Base-by-base conservation (phyloP, 2,797 vertebrate genomes). In the Halcyon badia region DNA sequence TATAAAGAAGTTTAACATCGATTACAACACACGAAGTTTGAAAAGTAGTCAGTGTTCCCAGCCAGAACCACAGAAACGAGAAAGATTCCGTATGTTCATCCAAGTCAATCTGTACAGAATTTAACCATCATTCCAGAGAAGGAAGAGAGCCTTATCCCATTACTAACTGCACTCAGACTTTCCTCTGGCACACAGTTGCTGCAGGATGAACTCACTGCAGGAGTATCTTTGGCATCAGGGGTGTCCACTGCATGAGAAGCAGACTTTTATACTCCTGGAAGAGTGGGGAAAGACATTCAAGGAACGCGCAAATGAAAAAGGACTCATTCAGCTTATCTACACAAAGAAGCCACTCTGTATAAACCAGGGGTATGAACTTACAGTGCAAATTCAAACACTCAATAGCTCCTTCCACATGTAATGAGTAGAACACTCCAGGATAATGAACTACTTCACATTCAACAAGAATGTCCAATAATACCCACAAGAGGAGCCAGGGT, bases 361-460 rank as follows among this genome's bases (percentile, higher is more conserved):
- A 76, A 49, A 57, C 1, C 41, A 52, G 37, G 6, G 3, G 14
- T 25, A 39, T 9, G 52, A 79, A 91, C 70, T 77, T 58, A 58
- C 16, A 86, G 73, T 2, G 8, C 49, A 87, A 91, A 91, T 71
- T 49, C 39, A 80, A 77, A 77, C 8, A 7, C 19, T 56, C 14
- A 39, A 3, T 3, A 13, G 71, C 19, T 15, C 31, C 41, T 71
- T 60, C 54, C 57, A 65, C 0, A 0, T 39, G 25, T 41, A 83
- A 30, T 26, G 28, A 68, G 44, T 7, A 73, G 46, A 73, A 62
- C 2, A 1, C 11, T 62, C 62, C 39, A 41, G 12, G 25, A 81
- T 11, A 88, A 56, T 3, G 1, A 78, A 19, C 8, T 28, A 30
- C n/a, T 87, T 80, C 57, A 41, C 37, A 60, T 25, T 68, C 39